Conservation (phyloP, 2,113 vertebrate species). For the Myodes glareolus region DNA sequence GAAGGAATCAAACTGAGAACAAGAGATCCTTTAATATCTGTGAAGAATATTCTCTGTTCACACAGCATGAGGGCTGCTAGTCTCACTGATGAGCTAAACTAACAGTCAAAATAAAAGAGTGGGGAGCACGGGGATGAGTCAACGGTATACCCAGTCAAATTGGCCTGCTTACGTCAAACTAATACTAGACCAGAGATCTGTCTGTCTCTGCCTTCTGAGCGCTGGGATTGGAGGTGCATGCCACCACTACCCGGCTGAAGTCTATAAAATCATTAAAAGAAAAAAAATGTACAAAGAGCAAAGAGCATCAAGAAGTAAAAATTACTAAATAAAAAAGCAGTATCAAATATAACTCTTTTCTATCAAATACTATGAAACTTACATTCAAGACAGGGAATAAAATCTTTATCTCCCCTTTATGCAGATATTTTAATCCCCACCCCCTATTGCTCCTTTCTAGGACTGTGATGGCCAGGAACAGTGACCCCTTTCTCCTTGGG, state of each 20-base stretch:
- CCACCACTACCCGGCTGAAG: neutral
- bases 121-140: neutral
- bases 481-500: neutral
- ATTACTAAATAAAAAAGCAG: neutral
- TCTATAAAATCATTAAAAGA: neutral
- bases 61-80: neutral
- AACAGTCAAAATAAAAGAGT: neutral
- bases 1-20: neutral
- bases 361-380: neutral
- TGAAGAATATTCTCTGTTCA: neutral
- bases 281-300: neutral
- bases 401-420: neutral
- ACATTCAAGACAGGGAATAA: neutral
- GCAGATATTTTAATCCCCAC: neutral
- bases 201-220: neutral
- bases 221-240: neutral
- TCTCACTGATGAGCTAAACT: neutral
- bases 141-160: neutral
- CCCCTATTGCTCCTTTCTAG: neutral
- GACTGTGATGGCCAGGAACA: neutral
- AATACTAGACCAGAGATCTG: neutral
- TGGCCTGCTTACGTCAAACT: constrained; percentile 19
- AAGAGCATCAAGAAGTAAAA: neutral
- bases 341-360: neutral
- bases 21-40: neutral